Evolutionary conservation across 2,797 vertebrate genomes (phyloP).

Genomic region (Staurois parvus): DNA sequence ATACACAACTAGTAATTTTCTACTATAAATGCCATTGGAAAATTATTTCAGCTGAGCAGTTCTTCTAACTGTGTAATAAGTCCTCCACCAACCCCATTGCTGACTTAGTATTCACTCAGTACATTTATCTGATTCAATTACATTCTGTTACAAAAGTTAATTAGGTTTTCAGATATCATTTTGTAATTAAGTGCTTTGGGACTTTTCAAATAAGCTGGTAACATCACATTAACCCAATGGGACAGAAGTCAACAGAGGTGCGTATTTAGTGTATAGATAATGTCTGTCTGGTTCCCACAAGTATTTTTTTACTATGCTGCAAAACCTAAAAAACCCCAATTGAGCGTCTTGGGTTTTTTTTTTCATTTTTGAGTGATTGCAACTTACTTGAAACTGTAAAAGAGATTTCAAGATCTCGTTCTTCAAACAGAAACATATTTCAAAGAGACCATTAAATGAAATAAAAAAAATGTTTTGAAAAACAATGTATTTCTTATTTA

Average conservation of each 20-base stretch:
- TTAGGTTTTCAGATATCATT: constrained; percentile 60
- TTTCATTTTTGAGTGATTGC: constrained; percentile 2
- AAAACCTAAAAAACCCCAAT: constrained; percentile 35
- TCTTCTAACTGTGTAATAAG: constrained; percentile 20
- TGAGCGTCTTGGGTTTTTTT: not conserved
- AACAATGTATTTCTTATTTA: no score
- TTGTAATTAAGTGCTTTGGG: constrained; percentile 58
- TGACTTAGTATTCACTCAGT: constrained; percentile 40
- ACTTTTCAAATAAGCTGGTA: constrained; percentile 31
- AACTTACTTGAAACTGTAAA: no score
- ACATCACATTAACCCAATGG: constrained; percentile 45
- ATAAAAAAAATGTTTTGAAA: no score
- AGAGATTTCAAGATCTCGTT: no score
- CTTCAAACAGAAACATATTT: no score
- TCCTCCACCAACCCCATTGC: not conserved
- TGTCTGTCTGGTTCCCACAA: constrained; percentile 8
- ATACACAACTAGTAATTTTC: constrained; percentile 12
- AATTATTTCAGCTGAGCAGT: not conserved
- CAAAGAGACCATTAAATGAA: no score
- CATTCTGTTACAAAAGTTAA: constrained; percentile 57
- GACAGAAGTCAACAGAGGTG: constrained; percentile 18
- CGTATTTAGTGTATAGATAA: constrained; percentile 36
- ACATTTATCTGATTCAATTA: constrained; percentile 62
- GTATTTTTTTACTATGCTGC: constrained; percentile 18
- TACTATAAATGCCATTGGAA: not conserved